These are phyloP conservation scores for Drepanosiphum platanoidis DNA, from an alignment of 2,888 invertebrate genomes.

Conservation along the genomic window DNA sequence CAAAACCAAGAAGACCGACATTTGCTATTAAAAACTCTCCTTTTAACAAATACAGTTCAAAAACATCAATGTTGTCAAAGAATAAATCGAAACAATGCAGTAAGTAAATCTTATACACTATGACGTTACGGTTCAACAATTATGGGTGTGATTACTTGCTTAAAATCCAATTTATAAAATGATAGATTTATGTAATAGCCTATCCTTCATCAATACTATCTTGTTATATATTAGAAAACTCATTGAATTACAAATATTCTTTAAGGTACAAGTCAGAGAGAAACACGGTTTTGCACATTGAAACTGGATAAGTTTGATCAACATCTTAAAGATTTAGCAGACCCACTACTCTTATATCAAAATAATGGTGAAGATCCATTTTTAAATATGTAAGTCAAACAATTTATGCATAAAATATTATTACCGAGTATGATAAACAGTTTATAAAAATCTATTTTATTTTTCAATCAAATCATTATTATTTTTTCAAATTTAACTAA, in stretches of 20 bases:
- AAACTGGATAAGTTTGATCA: conserved; percentile 47
- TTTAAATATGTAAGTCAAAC: conserved; percentile 58
- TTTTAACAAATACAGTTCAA: conserved; percentile 47
- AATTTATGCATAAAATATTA: neutral
- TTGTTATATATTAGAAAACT: conserved; percentile 24
- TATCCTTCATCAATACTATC: conserved; percentile 43
- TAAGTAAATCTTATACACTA: conserved; percentile 51
- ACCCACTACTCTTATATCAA: conserved; percentile 30
- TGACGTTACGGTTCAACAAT: conserved; percentile 42
- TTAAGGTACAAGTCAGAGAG: conserved; percentile 32
- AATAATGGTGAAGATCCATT: conserved; percentile 55
- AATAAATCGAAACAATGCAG: conserved; percentile 50
- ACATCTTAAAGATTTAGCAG: conserved; percentile 13
- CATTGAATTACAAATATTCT: conserved; percentile 21
- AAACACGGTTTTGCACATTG: neutral
- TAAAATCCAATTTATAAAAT: conserved; percentile 49
- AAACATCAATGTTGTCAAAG: conserved; percentile 17
- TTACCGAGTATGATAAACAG: too few species aligned
- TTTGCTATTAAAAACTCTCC: conserved; percentile 50
- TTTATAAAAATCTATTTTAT: neutral
- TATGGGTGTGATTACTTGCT: conserved; percentile 52
- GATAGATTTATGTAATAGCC: conserved; percentile 54
- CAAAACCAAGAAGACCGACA: conserved; percentile 31
- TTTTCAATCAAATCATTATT: neutral
- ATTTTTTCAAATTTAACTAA: too few species aligned